Percentiles rank a stretch among this genome's conserved stretches.
Evolutionary conservation across 1,140 invertebrate genomes (phyloP).

Genomic region (Tribolium castaneum): DNA sequence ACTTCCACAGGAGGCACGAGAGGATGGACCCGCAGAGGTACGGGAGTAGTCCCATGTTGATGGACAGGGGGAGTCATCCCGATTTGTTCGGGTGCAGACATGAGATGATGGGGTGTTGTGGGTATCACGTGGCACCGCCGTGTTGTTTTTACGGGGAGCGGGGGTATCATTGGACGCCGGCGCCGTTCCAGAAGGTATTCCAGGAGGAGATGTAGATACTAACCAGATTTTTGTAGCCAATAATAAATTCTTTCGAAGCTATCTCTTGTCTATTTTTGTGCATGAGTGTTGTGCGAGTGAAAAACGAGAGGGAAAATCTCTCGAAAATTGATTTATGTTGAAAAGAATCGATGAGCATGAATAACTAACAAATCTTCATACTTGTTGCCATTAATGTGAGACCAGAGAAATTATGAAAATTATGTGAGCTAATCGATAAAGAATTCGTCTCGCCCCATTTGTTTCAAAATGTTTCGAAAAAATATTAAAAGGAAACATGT

Average conservation of each 20-base stretch:
- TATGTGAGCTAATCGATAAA: too few species aligned
- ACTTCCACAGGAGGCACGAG: constrained; percentile 63
- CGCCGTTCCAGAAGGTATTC: constrained; percentile 55
- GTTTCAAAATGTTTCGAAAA: too few species aligned
- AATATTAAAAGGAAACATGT: too few species aligned
- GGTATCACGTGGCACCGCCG: constrained; percentile 59
- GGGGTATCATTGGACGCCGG: constrained; percentile 60
- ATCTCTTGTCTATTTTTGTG: neutral
- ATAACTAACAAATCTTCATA: too few species aligned
- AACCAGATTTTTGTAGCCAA: neutral
- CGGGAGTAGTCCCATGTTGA: constrained; percentile 63
- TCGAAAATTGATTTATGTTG: neutral
- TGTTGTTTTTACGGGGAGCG: constrained; percentile 62
- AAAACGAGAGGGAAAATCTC: neutral
- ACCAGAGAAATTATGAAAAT: too few species aligned
- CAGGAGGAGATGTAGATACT: neutral
- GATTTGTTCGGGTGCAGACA: constrained; percentile 60
- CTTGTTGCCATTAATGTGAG: too few species aligned
- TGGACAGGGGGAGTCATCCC: constrained; percentile 62
- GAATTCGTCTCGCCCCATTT: too few species aligned
- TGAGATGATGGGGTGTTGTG: constrained; percentile 59
- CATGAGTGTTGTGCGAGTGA: neutral
- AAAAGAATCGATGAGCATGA: neutral
- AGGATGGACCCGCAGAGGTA: constrained; percentile 63
- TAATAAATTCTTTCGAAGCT: neutral